Evolutionary conservation across 1,140 invertebrate genomes (phyloP).

Genomic region (Cotesia glomerata): DNA sequence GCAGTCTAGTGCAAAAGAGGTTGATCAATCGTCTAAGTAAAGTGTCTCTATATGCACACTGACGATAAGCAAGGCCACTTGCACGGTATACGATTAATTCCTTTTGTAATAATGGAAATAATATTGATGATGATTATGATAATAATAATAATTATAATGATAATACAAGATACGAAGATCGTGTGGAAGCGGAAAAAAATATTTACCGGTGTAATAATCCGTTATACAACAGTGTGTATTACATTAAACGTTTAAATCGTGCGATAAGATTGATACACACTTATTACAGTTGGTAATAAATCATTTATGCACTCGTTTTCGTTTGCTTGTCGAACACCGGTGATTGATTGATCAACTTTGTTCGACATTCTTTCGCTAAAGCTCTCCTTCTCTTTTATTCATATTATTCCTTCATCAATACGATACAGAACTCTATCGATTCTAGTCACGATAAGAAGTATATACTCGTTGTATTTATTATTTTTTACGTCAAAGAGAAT

Average conservation of each 20-base stretch:
- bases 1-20: no score
- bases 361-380: background rate
- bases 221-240: constrained; percentile 16
- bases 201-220: constrained; percentile 4
- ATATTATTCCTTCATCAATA: no score
- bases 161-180: background rate
- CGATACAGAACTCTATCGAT: no score
- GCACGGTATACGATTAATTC: no score
- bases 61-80: no score
- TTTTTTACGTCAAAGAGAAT: no score
- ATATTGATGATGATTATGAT: background rate
- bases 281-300: background rate
- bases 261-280: constrained; percentile 28
- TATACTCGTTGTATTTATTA: no score
- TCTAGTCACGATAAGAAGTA: no score
- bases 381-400: no score
- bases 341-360: background rate
- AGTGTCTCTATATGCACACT: no score
- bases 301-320: constrained; percentile 1
- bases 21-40: no score
- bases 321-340: background rate
- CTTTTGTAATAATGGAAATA: background rate
- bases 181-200: background rate
- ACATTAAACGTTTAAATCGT: background rate
- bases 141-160: background rate